Evolutionary conservation across 1,140 invertebrate species (phyloP), one percentile per base, ranked within the genome.

Genomic region (Meteorus sp.): DNA sequence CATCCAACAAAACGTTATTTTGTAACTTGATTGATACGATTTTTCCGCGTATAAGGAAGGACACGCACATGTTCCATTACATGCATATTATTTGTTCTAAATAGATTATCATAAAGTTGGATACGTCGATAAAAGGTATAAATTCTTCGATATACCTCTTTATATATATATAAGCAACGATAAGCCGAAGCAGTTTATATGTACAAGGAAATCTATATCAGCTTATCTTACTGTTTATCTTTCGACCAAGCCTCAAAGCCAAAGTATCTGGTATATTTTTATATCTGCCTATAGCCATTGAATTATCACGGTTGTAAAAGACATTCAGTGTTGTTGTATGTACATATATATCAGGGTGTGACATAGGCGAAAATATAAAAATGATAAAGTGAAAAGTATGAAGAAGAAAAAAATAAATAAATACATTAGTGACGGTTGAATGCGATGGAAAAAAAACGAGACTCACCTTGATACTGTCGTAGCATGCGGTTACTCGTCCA

Each of bases 391-490:
- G 48, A 11, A 29, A 27, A 23, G n/a, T 20, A 4, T 19, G 17
- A 33, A 22, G 20, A 22, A 7, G 27, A n/a, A 31, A 9, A 17
- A 15, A 31, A 48, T 27, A 13, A 25, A 48, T 48, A 3, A 8
- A 25, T 17, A 2, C 20, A 50, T 33, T 17, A 17, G 20, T 29
- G n/a, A 25, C 27, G 22, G 27, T 48, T n/a, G n/a, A n/a, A n/a
- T n/a, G n/a, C n/a, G n/a, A n/a, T n/a, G n/a, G n/a, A n/a, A n/a
- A n/a, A n/a, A 19, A 8, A 15, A 50, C 5, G 5, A 25, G 61
- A 80, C 88, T 86, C 85, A 99, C 98, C 95, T 99, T 99, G 82
- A 99, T 99, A 81, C 95, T 98, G 85, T 99, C 98, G 87, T 99
- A 99, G 86, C 98, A 99, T 67, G 98, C 97, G 64, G 96, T 99